Evolutionary conservation across 2,113 vertebrate species (phyloP), one percentile per base, ranked within the genome.

Genomic region (Dasyurus viverrinus): DNA sequence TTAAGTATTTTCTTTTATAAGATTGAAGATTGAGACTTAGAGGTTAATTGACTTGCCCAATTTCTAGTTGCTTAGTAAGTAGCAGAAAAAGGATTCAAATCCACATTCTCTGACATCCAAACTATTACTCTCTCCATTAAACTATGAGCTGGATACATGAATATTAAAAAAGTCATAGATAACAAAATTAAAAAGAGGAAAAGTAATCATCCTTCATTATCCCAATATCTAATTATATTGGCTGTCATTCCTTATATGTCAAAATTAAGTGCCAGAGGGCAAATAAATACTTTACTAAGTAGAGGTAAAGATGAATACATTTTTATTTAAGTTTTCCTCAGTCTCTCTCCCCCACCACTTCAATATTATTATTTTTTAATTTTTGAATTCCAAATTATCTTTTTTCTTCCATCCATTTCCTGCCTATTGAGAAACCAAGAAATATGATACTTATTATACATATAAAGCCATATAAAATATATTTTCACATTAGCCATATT

Each of bases 1-100:
- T 68, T 68, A 36, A 36, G 30, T 10, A 14, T 36, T 36, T 36
- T 30, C 12, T 68, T 68, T 36, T 68, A 30, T 68, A 5, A 68
- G 12, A 48, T 36, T 94, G 19, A 68, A 92, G 94, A 96, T 23
- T 95, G 47, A 96, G 22, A 97, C 42, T 93, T 93, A 24, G 24
- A 55, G 5, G 91, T 96, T 94, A 94, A 97, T 54, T 95, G 95
- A 91, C 89, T 96, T 97, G 89, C 11, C 52, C 68, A 54, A 95
- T 47, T 89, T 97, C 94, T 92, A 36, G 54, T 52, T 46, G 50
- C 89, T 89, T 27, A 30, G 12, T 90, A 84, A 96, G 36, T 19
- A 90, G 53, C 6, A 92, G 42, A 89, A 57, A 14, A 89, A 97
- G 92, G 24, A 92, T 7, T 92, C 27, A 84, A 96, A 54, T 48